A percentile compares a stretch with the other conserved stretches of the same genome.
Conservation (phyloP, 2,113 vertebrate species). For the Sylvietta virens region DNA sequence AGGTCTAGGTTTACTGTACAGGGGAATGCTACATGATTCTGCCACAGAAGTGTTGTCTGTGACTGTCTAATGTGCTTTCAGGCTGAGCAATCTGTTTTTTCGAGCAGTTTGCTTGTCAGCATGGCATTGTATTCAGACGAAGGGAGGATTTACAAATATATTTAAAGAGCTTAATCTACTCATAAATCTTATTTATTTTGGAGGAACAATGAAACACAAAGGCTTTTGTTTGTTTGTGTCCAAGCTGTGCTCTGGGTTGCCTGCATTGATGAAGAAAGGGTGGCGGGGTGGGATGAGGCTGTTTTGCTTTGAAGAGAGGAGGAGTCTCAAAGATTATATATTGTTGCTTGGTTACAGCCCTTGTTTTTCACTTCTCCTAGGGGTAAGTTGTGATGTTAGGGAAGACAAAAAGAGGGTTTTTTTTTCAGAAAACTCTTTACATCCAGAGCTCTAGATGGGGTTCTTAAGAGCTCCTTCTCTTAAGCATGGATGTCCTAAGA, state of each 20-base stretch:
- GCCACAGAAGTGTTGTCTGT: neutral
- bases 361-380: neutral
- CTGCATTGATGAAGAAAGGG: rapidly evolving
- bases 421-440: neutral
- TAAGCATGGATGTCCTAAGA: neutral
- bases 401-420: neutral
- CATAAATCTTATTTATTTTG: neutral
- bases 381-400: neutral
- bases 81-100: neutral
- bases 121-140: neutral
- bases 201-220: neutral
- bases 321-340: neutral
- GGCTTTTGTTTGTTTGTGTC: neutral
- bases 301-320: neutral
- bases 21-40: neutral
- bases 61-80: neutral
- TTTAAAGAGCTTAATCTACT: neutral
- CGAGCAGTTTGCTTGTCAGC: neutral
- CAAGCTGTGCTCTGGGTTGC: neutral
- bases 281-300: neutral
- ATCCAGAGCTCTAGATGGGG: neutral
- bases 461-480: neutral
- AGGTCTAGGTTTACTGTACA: neutral
- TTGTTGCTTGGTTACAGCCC: conserved; percentile 36
- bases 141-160: neutral